phyloP scores from a whole-genome alignment of 2,888 invertebrate species.

The Baccha elongata region DNA sequence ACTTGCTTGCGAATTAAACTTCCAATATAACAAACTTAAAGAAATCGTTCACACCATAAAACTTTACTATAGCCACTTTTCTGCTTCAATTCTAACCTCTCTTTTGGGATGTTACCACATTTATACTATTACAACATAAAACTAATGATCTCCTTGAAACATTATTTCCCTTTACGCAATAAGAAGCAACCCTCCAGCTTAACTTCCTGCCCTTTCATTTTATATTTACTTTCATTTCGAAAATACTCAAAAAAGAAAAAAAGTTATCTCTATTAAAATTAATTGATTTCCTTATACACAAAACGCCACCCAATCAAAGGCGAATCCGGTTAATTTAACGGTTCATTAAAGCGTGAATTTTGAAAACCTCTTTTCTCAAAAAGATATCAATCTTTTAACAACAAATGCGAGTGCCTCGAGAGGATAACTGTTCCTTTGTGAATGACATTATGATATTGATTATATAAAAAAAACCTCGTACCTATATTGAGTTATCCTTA shows the following conservation, averaged over 20 bases:
- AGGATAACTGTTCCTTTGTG: neutral
- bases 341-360: slow-evolving; percentile 52
- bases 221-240: neutral
- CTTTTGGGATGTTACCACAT: no score
- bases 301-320: neutral
- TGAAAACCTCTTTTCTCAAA: slow-evolving; percentile 22
- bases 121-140: no score
- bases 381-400: slow-evolving; percentile 19
- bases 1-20: no score
- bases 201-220: neutral
- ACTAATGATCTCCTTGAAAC: no score
- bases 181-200: neutral
- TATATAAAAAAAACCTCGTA: neutral
- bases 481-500: neutral
- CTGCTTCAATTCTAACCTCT: no score
- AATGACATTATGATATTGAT: neutral
- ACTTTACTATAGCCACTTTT: no score
- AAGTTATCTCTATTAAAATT: slow-evolving; percentile 11
- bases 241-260: neutral
- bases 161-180: neutral
- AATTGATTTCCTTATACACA: slow-evolving; percentile 8
- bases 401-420: neutral
- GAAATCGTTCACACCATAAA: no score
- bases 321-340: slow-evolving; percentile 37
- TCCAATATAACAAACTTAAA: no score